Conservation (phyloP, 2,113 vertebrate species). For the Gambusia holbrooki region DNA sequence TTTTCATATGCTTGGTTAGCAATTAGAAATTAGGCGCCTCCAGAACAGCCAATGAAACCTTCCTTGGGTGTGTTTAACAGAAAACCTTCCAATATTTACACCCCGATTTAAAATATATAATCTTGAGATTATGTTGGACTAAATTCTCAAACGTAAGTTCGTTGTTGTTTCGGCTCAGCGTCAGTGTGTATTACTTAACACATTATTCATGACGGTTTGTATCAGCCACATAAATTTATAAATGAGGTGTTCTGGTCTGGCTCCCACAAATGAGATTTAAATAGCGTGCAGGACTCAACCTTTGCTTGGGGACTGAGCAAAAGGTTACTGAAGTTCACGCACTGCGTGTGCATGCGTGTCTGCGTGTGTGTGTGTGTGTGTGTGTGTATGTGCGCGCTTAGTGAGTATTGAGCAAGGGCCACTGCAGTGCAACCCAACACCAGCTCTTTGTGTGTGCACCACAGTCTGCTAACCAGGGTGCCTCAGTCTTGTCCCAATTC, state of each 20-base stretch:
- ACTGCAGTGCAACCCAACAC: conserved; percentile 75
- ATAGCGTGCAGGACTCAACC: conserved; percentile 58
- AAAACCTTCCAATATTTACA: neutral
- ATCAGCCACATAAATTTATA: conserved; percentile 40
- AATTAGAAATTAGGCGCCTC: neutral
- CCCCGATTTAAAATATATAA: neutral
- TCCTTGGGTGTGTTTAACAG: neutral
- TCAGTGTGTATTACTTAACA: conserved; percentile 1
- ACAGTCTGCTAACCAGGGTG: conserved; percentile 40
- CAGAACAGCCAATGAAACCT: neutral
- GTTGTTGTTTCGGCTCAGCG: neutral
- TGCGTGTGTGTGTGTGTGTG: conserved; percentile 30
- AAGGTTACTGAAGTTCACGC: conserved; percentile 52
- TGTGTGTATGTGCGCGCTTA: conserved; percentile 32
- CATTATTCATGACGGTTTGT: conserved; percentile 35
- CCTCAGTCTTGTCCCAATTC: conserved; percentile 35
- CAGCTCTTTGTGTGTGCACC: conserved; percentile 65
- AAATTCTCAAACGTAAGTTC: neutral
- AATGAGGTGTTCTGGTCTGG: conserved; percentile 55
- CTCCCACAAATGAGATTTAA: conserved; percentile 50
- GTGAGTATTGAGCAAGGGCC: conserved; percentile 68
- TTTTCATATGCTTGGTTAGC: neutral
- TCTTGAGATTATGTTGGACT: neutral
- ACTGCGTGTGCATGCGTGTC: conserved; percentile 28
- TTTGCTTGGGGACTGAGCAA: conserved; percentile 47